Evolutionary conservation across 2,113 vertebrate species (phyloP).

Genomic region (Macquaria australasica): DNA sequence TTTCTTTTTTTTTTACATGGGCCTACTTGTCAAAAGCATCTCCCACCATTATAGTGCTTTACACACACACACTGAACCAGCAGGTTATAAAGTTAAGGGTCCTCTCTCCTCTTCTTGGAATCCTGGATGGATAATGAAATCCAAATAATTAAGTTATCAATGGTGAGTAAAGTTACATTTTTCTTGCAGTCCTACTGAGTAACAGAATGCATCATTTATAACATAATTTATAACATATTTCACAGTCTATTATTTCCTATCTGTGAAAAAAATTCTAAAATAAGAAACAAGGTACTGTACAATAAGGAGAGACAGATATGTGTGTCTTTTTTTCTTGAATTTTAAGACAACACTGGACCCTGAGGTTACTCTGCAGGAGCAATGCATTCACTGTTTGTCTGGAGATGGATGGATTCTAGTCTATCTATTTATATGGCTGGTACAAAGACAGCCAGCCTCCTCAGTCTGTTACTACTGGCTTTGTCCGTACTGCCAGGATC

Average conservation of each 20-base stretch:
- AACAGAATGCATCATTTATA: not conserved
- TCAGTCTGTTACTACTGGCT: not conserved
- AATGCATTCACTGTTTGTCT: not conserved
- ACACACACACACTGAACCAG: conserved; percentile 19
- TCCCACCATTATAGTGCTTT: not conserved
- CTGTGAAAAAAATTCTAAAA: not conserved
- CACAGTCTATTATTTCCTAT: not conserved
- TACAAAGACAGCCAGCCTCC: not conserved
- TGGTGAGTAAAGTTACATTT: not conserved
- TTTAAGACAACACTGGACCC: not conserved
- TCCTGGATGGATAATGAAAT: not conserved
- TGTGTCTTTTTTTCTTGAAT: not conserved
- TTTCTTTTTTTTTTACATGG: not conserved
- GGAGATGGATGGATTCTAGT: not conserved
- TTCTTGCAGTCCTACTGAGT: not conserved
- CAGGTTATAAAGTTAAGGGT: not conserved
- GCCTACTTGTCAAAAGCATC: not conserved
- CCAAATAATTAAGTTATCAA: not conserved
- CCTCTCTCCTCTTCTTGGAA: not conserved
- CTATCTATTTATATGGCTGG: not conserved
- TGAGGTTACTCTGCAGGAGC: not conserved
- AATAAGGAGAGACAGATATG: not conserved
- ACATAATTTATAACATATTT: not conserved
- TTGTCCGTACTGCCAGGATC: not conserved
- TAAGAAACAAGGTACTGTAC: not conserved